A percentile compares a stretch with the other conserved stretches of the same genome.
phyloP scores from a whole-genome alignment of 2,888 invertebrate species.

The Melipona beecheii region DNA sequence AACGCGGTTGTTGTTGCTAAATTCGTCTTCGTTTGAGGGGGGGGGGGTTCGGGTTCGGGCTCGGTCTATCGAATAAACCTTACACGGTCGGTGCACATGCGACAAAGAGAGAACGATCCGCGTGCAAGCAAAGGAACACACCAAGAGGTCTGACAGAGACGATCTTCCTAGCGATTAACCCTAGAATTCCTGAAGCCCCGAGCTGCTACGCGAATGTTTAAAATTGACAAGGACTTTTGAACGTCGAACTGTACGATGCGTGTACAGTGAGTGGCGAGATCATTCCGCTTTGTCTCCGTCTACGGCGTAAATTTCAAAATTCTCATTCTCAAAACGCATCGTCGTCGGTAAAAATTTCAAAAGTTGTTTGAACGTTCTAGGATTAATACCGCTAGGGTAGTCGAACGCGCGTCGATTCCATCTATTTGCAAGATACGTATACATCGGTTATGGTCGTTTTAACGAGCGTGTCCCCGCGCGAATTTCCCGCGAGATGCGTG shows the following conservation, averaged over 20 bases:
- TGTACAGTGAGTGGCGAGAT: too few relatives aligned
- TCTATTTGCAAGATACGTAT: not conserved
- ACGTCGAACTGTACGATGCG: too few relatives aligned
- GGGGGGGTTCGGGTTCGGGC: not conserved
- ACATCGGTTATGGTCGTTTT: slow-evolving; percentile 16
- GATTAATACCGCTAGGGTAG: too few relatives aligned
- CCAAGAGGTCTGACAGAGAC: not conserved
- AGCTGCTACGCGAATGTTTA: not conserved
- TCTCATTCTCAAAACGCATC: too few relatives aligned
- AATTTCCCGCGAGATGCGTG: slow-evolving; percentile 1
- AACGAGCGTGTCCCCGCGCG: slow-evolving; percentile 35
- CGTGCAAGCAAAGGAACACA: slow-evolving; percentile 16
- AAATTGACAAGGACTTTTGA: too few relatives aligned
- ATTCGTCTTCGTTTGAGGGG: not conserved
- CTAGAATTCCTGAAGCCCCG: slow-evolving; percentile 13
- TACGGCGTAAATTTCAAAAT: too few relatives aligned
- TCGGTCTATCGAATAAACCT: slow-evolving; percentile 1
- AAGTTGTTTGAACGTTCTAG: too few relatives aligned
- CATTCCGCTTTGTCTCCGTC: too few relatives aligned
- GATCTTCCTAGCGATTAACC: not conserved
- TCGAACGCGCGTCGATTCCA: too few relatives aligned
- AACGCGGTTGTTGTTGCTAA: not conserved
- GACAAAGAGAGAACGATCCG: slow-evolving; percentile 16
- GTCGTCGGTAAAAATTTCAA: too few relatives aligned
- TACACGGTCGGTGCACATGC: slow-evolving; percentile 23